Base-by-base conservation (phyloP, 2,797 vertebrate species). In the Neosilurus mollespiculum region DNA sequence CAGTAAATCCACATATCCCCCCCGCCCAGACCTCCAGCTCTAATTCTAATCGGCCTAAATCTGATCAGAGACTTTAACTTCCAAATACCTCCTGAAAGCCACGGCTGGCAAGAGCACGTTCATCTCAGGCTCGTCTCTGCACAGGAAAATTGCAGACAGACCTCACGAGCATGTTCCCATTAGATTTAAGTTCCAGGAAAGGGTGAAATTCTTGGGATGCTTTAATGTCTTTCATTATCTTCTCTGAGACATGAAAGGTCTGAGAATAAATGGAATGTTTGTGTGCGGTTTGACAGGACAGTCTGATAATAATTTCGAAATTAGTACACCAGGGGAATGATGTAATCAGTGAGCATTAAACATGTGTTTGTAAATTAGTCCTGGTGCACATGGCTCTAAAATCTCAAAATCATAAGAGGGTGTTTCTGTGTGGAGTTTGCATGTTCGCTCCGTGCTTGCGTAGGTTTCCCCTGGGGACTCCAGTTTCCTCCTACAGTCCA, bases 1-100 rank as follows among this genome's bases (percentile, higher is more conserved):
- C 90, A 87, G 90, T 91, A 95, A 94, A 95, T 94, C 94, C 94
- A 93, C 92, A 93, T 94, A 94, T 94, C 93, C 93, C 92, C 92
- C 91, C 93, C 91, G 90, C 93, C 93, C 94, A 95, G 93, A 94
- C 94, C 93, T 93, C 93, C 92, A 94, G 92, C 93, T 93, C 90
- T 94, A 94, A 93, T 94, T 95, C 94, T 94, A 95, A 95, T 95
- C 94, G 94, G 92, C 90, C 89, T 93, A 94, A 94, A 96, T 96
- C 94, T 93, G 93, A 95, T 95, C 92, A 91, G 88, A 94, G 93
- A 94, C 93, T 94, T 94, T 92, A 92, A 94, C 94, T 93, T 94
- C 92, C 92, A 93, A 93, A 95, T 93, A 94, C 93, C 94, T 93
- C 92, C 93, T 93, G 91, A 94, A 94, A 95, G 91, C 91, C 92